Evolutionary conservation across 2,888 invertebrate species (phyloP), one percentile per base, ranked within the genome.

Genomic region (Argyra leucocephala): DNA sequence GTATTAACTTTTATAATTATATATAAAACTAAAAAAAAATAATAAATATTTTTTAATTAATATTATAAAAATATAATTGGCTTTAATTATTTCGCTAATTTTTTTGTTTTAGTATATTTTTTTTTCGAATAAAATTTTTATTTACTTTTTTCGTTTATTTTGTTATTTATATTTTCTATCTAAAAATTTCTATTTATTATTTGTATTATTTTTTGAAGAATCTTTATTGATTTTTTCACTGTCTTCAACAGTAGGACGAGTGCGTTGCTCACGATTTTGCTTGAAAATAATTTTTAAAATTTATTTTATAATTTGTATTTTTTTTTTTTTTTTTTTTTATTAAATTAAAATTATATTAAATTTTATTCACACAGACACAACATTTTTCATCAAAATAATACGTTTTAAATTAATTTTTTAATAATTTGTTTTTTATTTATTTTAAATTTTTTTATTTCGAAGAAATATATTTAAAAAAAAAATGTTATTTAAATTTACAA

Each of bases 341-440:
- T 66, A 74, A 73, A 66, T 68, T 72, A 63, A 68, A 69, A 66
- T 67, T 31, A 31, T 26, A n/a, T 22, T 62, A n/a, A 37, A n/a
- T 36, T 58, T 60, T 66, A 61, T 24, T 10, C 22, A 36, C 31
- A 26, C 48, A 48, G 48, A 48, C 48, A 48, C 48, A 24, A 26
- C 26, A 24, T 60, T 21, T 23, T 23, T 23, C 12, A 22, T 26
- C 7, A 60, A 15, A 23, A 60, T 7, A 22, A 60, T 6, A 12
- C 5, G n/a, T 15, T 60, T 22, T n/a, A n/a, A n/a, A n/a, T n/a
- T n/a, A n/a, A n/a, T n/a, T n/a, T n/a, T n/a, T n/a, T n/a, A n/a
- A n/a, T n/a, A n/a, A n/a, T n/a, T n/a, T n/a, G n/a, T n/a, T n/a
- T n/a, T n/a, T n/a, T n/a, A n/a, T n/a, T n/a, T n/a, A n/a, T n/a